These are phyloP conservation scores for Gobius niger DNA, from an alignment of 2,113 vertebrate species.

Conservation along the genomic window DNA sequence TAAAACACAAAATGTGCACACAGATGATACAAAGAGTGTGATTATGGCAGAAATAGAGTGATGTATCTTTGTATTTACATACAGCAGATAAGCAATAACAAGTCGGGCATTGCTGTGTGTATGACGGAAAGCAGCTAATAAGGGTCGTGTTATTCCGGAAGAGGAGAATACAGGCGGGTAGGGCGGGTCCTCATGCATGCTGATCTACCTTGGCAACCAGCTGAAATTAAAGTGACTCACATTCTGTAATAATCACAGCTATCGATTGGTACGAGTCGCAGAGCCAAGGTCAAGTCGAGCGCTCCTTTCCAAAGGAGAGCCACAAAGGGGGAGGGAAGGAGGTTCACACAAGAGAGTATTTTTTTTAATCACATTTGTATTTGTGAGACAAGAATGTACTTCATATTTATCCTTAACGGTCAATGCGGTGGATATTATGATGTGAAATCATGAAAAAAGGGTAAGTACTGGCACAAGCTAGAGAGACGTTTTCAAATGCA, in stretches of 20 bases:
- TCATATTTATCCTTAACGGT: slow-evolving; percentile 7
- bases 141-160: slow-evolving; percentile 23
- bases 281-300: slow-evolving; percentile 54
- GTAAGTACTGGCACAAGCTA: too few relatives aligned
- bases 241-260: slow-evolving; percentile 57
- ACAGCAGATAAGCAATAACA: background rate
- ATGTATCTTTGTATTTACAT: background rate
- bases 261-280: slow-evolving; percentile 48
- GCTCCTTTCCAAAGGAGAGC: slow-evolving; percentile 22
- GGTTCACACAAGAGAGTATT: slow-evolving; percentile 22
- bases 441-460: background rate
- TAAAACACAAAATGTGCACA: too few relatives aligned
- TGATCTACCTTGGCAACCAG: slow-evolving; percentile 45
- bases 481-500: too few relatives aligned
- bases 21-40: too few relatives aligned
- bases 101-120: background rate
- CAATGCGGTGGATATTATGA: background rate
- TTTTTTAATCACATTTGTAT: slow-evolving; percentile 48
- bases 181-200: slow-evolving; percentile 46
- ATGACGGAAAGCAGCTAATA: slow-evolving; percentile 7
- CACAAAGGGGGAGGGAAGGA: slow-evolving; percentile 17
- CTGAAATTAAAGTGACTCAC: slow-evolving; percentile 56
- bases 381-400: slow-evolving; percentile 28
- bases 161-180: slow-evolving; percentile 26
- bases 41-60: background rate